Evolutionary conservation across 2,113 vertebrate species (phyloP), one percentile per base, ranked within the genome.

Genomic region (Chaetodon trifascialis): DNA sequence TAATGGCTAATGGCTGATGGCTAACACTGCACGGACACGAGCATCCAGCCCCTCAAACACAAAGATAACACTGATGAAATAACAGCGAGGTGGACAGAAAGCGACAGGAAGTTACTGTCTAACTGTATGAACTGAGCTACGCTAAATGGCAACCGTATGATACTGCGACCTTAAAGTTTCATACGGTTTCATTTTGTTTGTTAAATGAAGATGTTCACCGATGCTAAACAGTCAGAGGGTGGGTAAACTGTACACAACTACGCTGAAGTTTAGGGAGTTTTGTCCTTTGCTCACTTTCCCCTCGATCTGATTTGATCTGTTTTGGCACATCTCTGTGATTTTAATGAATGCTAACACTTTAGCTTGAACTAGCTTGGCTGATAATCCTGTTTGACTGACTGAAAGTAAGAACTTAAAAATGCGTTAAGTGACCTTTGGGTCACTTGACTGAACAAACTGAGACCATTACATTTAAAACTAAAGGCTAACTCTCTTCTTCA

Each of bases 21-120:
- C 30, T 30, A 30, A 30, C 30, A 85, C 62, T 7, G 76, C 83
- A 90, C 77, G 19, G 68, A 84, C 60, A 82, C 34, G 52, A 85
- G 80, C 44, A 19, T 72, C 11, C 46, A 59, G 78, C 65, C 38
- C 10, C 56, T 83, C 54, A 23, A 11, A 87, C 75, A 83, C 52
- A 21, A 59, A 78, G 82, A 52, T 76, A 73, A 77, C 63, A 73
- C 4, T 4, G 75, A 83, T 40, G 42, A 36, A 7, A 14, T 25
- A 40, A 40, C 66, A 52, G 64, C 6, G 55, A 68, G 70, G 80
- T 59, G 17, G 83, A 78, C 51, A 17, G 38, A 12, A 14, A 83
- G 76, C 72, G 77, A 81, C 82, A 40, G 73, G 4, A 51, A 64
- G 63, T 40, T 34, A 11, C 15, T 11, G 19, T 56, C 76, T 49